Evolutionary conservation across 2,888 invertebrate genomes (phyloP).

Genomic region (Sarcophaga rosellei): DNA sequence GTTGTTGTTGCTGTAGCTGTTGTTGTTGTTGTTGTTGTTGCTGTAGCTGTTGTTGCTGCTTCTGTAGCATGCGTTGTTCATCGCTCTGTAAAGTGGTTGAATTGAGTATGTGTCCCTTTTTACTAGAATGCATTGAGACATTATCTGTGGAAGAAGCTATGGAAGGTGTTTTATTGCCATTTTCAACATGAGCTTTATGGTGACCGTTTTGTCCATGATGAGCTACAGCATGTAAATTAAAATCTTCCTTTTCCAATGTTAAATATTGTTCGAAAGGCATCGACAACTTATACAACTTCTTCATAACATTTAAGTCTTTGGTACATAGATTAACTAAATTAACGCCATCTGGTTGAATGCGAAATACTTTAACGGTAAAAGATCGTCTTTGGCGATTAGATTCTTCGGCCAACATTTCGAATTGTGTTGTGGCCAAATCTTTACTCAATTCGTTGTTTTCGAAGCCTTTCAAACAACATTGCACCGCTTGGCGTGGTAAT

Average conservation of each 20-base stretch:
- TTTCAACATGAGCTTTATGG: conserved; percentile 42
- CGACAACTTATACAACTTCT: conserved; percentile 82
- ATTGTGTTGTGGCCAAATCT: conserved; percentile 80
- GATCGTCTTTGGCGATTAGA: conserved; percentile 77
- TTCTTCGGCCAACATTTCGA: conserved; percentile 87
- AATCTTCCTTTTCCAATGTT: conserved; percentile 78
- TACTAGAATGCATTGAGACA: conserved; percentile 62
- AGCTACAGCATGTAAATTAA: conserved; percentile 70
- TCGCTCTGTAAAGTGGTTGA: conserved; percentile 75
- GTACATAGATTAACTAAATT: conserved; percentile 78
- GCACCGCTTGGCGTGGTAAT: conserved; percentile 88
- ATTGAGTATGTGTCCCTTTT: conserved; percentile 71
- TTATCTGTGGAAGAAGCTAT: conserved; percentile 70
- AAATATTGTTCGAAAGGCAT: conserved; percentile 81
- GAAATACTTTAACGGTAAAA: conserved; percentile 80
- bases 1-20: conserved; percentile 54
- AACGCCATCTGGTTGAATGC: conserved; percentile 81
- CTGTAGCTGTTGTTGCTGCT: conserved; percentile 65
- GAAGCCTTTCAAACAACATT: conserved; percentile 87
- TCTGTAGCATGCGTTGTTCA: conserved; percentile 71
- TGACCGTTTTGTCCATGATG: conserved; percentile 45
- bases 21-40: conserved; percentile 64
- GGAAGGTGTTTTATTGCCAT: conserved; percentile 69
- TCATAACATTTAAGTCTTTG: conserved; percentile 83
- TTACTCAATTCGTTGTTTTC: conserved; percentile 78